Evolutionary conservation across 2,797 vertebrate genomes (phyloP).

Genomic region (Leptoclinus maculatus): DNA sequence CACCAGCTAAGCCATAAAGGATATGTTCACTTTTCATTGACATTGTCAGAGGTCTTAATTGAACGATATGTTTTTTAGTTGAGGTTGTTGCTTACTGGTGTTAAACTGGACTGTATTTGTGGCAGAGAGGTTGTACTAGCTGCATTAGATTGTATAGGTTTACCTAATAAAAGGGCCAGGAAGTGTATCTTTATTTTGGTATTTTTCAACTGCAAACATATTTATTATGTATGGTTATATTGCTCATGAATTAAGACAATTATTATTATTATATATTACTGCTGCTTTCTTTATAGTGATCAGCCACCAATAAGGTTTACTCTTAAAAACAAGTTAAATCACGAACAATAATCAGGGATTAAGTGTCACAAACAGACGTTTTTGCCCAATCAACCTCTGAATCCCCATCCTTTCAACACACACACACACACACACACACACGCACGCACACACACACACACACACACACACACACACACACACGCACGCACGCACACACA

Average conservation of each 20-base stretch:
- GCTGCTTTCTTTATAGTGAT: not conserved
- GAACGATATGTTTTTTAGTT: not conserved
- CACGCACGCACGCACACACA: too few relatives aligned
- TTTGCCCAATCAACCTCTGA: slow-evolving; percentile 28
- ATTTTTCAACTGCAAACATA: not conserved
- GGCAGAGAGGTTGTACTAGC: not conserved
- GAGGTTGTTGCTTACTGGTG: not conserved
- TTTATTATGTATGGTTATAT: not conserved
- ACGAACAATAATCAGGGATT: slow-evolving; percentile 9
- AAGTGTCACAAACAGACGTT: slow-evolving; percentile 30
- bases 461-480: slow-evolving; percentile 29
- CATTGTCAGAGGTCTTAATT: not conserved
- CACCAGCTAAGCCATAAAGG: too few relatives aligned
- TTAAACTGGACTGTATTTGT: not conserved
- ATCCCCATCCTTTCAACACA: not conserved
- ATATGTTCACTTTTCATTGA: not conserved
- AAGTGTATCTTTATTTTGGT: not conserved
- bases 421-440: not conserved
- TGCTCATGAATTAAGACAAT: not conserved
- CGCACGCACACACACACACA: not conserved
- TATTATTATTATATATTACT: not conserved
- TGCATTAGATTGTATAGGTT: not conserved
- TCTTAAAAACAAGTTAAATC: slow-evolving; percentile 3
- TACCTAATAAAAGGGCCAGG: not conserved
- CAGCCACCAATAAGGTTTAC: not conserved